Evolutionary conservation across 2,797 vertebrate species (phyloP).

Genomic region (Ctenopoma multispine): DNA sequence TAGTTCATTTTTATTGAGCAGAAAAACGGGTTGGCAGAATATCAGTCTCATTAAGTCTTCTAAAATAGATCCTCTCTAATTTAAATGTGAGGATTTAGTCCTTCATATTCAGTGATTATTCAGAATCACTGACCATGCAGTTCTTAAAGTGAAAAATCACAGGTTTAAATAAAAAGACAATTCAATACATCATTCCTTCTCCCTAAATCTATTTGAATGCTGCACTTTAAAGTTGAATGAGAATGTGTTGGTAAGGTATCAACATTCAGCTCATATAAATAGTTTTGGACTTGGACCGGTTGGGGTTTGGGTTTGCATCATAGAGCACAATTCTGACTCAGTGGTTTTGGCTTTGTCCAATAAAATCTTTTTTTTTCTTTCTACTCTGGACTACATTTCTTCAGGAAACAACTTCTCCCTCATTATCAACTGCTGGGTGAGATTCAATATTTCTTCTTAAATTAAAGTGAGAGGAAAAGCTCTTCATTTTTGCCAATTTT

Average conservation of each 20-base stretch:
- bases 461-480: constrained; percentile 44
- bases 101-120: constrained; percentile 56
- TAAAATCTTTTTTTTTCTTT: constrained; percentile 33
- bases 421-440: constrained; percentile 57
- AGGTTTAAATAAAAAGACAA: constrained; percentile 46
- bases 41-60: constrained; percentile 73
- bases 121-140: constrained; percentile 51
- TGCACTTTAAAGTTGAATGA: constrained; percentile 36
- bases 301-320: constrained; percentile 57
- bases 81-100: constrained; percentile 62
- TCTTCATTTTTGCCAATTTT: constrained; percentile 59
- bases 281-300: constrained; percentile 65
- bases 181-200: constrained; percentile 26
- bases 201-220: constrained; percentile 20
- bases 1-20: constrained; percentile 79
- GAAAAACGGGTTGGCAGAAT: constrained; percentile 55
- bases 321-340: constrained; percentile 54
- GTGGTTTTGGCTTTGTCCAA: constrained; percentile 57
- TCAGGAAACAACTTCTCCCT: constrained; percentile 45
- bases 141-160: constrained; percentile 48
- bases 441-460: constrained; percentile 41
- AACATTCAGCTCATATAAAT: constrained; percentile 67
- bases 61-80: constrained; percentile 69
- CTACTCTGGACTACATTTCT: constrained; percentile 35
- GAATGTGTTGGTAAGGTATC: constrained; percentile 59